Base-by-base conservation (phyloP, 2,888 invertebrate species). In the Cartodere bifasciata region DNA sequence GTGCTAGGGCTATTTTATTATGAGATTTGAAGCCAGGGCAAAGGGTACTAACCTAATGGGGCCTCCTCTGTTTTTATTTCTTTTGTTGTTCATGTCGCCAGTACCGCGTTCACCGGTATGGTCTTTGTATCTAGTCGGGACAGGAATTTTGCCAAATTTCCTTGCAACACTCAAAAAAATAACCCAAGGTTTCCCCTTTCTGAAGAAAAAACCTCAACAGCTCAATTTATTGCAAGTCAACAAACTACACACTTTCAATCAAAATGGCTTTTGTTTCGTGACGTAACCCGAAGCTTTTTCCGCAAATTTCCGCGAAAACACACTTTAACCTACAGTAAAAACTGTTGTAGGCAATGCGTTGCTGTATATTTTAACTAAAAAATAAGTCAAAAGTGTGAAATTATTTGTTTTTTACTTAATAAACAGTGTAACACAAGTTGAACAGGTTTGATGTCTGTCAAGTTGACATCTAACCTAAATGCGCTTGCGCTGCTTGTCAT, bases 21-120 rank as follows among this genome's bases (percentile, higher is more conserved):
- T n/a, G n/a, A n/a, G n/a, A n/a, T n/a, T n/a, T n/a, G n/a, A n/a
- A n/a, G n/a, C n/a, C n/a, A n/a, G n/a, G n/a, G n/a, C n/a, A n/a
- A 31, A 13, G 12, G 4, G 33, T 39, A 52, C 60, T 64, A 67
- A 79, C 79, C 81, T 79, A 57, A 75, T 70, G 52, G 76, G 68
- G 58, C 75, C 79, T 56, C 81, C 74, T 63, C 84, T 79, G 67
- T 72, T 79, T 68, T 74, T 82, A 71, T 84, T 85, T 65, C 80
- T 75, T 67, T 83, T 83, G 63, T 72, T 82, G 60, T 80, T 84
- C 75, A 76, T 79, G 60, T 72, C 62, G 56, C 62, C 63, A 58
- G 55, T 68, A 70, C 70, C 76, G 76, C 69, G 74, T 74, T 68
- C 73, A 68, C 72, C 75, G 75, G 77, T 76, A 72, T 74, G 70